These are phyloP conservation scores for Sphenodon punctatus DNA, from an alignment of 2,797 vertebrate genomes.

Conservation along the genomic window DNA sequence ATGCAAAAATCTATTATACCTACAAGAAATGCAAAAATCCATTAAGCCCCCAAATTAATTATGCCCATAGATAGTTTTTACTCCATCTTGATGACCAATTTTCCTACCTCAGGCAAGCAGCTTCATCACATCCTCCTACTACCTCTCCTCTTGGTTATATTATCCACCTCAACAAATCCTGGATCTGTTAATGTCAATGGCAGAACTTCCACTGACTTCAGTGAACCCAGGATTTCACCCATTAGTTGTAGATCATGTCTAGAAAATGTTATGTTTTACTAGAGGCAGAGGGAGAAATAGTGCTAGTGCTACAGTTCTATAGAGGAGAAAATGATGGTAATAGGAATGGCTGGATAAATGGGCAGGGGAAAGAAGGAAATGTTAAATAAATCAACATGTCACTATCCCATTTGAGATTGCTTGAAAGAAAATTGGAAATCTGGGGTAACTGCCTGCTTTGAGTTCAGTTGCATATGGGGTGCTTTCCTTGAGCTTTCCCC, in stretches of 20 bases:
- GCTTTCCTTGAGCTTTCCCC: neutral
- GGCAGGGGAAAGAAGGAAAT: neutral
- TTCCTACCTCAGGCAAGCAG: neutral
- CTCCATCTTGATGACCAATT: neutral
- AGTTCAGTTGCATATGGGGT: neutral
- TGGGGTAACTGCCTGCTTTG: neutral
- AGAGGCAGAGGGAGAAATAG: neutral
- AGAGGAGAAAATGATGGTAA: neutral
- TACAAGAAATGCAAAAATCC: too few species aligned
- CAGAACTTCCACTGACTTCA: too few species aligned
- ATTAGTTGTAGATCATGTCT: neutral
- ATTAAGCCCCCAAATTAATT: too few species aligned
- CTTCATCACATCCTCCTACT: accelerated
- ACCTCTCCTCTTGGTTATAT: neutral
- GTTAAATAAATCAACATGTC: neutral
- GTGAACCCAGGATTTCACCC: neutral
- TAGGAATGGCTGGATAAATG: neutral
- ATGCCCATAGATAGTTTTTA: too few species aligned
- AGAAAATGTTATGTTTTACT: neutral
- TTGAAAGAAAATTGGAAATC: neutral
- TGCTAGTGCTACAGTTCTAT: neutral
- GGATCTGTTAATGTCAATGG: too few species aligned
- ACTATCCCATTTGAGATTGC: neutral
- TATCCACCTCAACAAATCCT: too few species aligned
- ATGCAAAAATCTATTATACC: too few species aligned